Evolutionary conservation across 2,113 vertebrate species (phyloP).

Genomic region (Epinephelus cyanopodus): DNA sequence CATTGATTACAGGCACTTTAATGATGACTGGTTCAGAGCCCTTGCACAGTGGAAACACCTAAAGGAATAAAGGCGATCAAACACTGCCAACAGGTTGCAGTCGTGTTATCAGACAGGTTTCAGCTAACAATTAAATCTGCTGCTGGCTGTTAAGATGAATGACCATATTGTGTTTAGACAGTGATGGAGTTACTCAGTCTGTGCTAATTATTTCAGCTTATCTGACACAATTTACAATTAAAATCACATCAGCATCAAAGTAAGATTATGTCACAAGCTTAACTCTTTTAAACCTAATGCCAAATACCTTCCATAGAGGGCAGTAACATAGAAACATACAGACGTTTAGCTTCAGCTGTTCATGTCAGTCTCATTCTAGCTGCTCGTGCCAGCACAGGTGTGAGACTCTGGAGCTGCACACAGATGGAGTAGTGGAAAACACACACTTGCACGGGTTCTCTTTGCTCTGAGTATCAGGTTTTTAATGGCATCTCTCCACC

Average conservation of each 20-base stretch:
- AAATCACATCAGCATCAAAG: neutral
- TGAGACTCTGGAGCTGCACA: constrained; percentile 16
- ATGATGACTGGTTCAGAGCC: neutral
- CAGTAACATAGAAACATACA: neutral
- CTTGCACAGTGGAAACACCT: neutral
- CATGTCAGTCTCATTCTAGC: neutral
- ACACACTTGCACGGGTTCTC: constrained; percentile 28
- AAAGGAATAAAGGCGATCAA: neutral
- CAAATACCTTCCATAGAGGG: neutral
- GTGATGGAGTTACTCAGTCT: neutral
- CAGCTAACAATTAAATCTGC: neutral
- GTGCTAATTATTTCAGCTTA: neutral
- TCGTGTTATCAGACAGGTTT: neutral
- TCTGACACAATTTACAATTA: neutral
- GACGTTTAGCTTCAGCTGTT: constrained; percentile 5
- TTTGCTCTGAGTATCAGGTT: constrained; percentile 50
- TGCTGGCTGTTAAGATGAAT: neutral
- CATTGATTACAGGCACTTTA: too few relatives aligned
- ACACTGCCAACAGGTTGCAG: neutral
- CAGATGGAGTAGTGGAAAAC: constrained; percentile 24
- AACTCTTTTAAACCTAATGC: neutral
- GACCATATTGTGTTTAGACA: neutral
- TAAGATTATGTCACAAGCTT: neutral
- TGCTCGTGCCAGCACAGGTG: constrained; percentile 24
- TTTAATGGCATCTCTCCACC: constrained; percentile 65